Evolutionary conservation across 2,113 vertebrate genomes (phyloP), one percentile per base, ranked within the genome.

Genomic region (Sinocyclocheilus maitianheensis): DNA sequence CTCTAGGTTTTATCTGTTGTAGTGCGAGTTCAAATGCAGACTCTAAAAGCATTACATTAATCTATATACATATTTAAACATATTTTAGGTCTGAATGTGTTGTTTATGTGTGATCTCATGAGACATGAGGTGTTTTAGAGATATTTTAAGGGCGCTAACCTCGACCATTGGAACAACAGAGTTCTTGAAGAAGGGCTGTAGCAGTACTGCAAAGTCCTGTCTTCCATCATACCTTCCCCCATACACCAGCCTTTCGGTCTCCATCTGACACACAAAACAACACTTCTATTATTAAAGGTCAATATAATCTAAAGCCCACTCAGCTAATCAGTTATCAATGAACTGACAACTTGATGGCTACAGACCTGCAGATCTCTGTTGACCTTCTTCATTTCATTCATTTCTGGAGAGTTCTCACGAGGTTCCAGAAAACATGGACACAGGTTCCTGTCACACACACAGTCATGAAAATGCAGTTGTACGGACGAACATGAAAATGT

Each of bases 321-420:
- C 8, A 75, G 24, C 24, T 69, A 34, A 71, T 2, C 24, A 34
- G 34, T 34, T 37, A 18, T 43, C 46, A 43, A 22, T 20, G 9
- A 26, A 69, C 26, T 7, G 51, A 8, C 30, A 76, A 34, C 40
- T 51, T 40, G 9, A 24, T 34, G 14, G 30, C 37, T 5, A 37
- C 65, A 71, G 55, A 97, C 97, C 96, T 99, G 98, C 24, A 96
- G 90, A 65, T 97, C 92, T 89, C 94, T 95, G 93, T 98, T 99
- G 88, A 97, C 83, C 89, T 93, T 92, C 89, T 94, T 94, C 0
- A 97, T 89, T 91, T 98, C 95, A 71, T 92, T 90, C 62, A 97
- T 88, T 87, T 96, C 95, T 0, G 34, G 88, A 18, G 96, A 95
- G 84, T 94, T 92, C 22, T 97, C 95, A 46, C 89, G 86, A 0